A percentile compares a stretch with the other conserved stretches of the same genome.
These are phyloP conservation scores for Diuraphis noxia DNA, from an alignment of 1,140 invertebrate species.

Conservation along the genomic window DNA sequence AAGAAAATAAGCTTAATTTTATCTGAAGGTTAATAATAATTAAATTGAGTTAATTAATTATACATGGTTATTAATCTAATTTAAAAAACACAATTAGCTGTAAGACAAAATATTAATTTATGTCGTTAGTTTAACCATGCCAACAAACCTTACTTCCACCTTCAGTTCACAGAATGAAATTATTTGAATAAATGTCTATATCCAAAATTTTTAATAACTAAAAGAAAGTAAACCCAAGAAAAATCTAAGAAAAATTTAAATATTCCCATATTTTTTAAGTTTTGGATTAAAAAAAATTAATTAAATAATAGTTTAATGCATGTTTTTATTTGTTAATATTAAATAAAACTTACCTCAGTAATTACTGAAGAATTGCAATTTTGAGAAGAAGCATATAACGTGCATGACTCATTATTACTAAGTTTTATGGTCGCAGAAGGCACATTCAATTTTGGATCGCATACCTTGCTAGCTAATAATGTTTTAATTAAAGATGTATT, in stretches of 20 bases:
- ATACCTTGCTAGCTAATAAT: slow-evolving; percentile 82
- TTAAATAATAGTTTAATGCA: neutral
- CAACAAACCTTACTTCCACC: slow-evolving; percentile 51
- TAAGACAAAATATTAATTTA: neutral
- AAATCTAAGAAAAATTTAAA: neutral
- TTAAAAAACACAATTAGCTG: neutral
- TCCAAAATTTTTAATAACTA: slow-evolving; percentile 1
- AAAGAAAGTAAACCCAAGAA: neutral
- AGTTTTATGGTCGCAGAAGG: slow-evolving; percentile 53
- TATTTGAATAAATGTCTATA: slow-evolving; percentile 35
- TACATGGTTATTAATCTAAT: neutral
- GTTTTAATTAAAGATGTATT: slow-evolving; percentile 79
- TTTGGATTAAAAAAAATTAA: neutral
- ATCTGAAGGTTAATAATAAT: neutral
- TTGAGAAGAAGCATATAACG: slow-evolving; percentile 51
- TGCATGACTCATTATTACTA: slow-evolving; percentile 54
- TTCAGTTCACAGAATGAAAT: slow-evolving; percentile 40
- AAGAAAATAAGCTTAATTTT: slow-evolving; percentile 23
- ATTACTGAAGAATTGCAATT: slow-evolving; percentile 42
- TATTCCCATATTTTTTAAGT: neutral
- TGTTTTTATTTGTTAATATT: neutral
- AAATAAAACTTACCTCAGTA: slow-evolving; percentile 45
- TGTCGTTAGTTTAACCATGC: slow-evolving; percentile 16
- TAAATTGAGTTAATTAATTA: neutral
- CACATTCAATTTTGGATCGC: slow-evolving; percentile 58